Evolutionary conservation across 2,797 vertebrate genomes (phyloP).

Genomic region (Enteromius argenteus): DNA sequence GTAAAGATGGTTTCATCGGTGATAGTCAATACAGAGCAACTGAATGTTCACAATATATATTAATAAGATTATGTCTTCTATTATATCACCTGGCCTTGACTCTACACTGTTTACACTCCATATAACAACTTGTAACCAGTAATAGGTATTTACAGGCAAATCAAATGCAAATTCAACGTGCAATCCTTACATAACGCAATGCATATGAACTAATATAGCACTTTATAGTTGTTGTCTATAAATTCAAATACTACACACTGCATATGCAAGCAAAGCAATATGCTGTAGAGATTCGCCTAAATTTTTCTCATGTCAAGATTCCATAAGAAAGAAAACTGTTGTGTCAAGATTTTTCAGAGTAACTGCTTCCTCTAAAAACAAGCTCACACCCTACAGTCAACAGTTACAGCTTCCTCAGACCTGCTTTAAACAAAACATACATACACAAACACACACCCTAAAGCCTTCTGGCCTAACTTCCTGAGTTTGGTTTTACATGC

Average conservation of each 20-base stretch:
- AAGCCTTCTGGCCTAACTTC: constrained; percentile 37
- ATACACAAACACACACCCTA: constrained; percentile 16
- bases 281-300: neutral
- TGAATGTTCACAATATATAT: neutral
- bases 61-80: neutral
- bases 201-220: neutral
- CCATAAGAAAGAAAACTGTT: neutral
- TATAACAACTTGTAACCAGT: neutral
- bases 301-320: neutral
- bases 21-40: neutral
- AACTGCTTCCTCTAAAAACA: constrained; percentile 37
- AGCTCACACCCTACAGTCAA: neutral
- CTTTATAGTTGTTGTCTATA: neutral
- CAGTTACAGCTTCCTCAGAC: constrained; percentile 38
- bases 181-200: neutral
- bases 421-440: constrained; percentile 34
- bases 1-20: neutral
- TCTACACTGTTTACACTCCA: neutral
- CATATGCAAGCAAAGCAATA: neutral
- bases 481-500: constrained; percentile 22
- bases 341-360: neutral
- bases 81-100: neutral
- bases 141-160: constrained; percentile 17
- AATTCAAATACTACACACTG: neutral
- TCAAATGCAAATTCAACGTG: constrained; percentile 6